These are phyloP conservation scores for Brachionus koreanus DNA, from an alignment of 1,140 invertebrate genomes.

Conservation along the genomic window DNA sequence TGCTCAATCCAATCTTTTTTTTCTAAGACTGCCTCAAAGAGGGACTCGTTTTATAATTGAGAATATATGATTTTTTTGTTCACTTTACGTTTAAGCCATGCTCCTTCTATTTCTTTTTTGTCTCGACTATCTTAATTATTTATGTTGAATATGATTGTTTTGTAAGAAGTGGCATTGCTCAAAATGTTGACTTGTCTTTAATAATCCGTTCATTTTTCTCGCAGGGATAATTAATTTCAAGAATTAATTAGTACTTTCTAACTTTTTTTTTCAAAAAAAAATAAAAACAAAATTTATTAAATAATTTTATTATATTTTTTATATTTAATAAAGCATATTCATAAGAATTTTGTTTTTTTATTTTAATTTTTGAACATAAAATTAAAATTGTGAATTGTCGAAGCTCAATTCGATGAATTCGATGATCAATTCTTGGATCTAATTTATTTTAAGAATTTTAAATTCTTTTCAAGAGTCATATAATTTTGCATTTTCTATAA, in stretches of 20 bases:
- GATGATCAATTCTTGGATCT: too few relatives aligned
- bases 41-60: background rate
- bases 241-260: background rate
- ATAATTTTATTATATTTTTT: slow-evolving; percentile 6
- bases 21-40: background rate
- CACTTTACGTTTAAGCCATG: background rate
- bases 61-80: background rate
- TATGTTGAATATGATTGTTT: background rate
- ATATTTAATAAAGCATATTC: background rate
- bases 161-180: background rate
- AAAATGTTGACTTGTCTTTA: background rate
- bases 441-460: too few relatives aligned
- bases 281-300: background rate
- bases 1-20: background rate
- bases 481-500: too few relatives aligned
- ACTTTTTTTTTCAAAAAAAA: background rate
- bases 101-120: background rate
- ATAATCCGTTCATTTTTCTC: background rate
- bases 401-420: too few relatives aligned
- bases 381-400: too few relatives aligned
- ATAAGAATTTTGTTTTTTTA: background rate
- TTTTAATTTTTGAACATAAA: too few relatives aligned
- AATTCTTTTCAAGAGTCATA: too few relatives aligned
- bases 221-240: background rate
- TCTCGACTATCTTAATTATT: background rate